These are phyloP conservation scores for Sesamia nonagrioides DNA, from an alignment of 1,140 invertebrate species.

Conservation along the genomic window DNA sequence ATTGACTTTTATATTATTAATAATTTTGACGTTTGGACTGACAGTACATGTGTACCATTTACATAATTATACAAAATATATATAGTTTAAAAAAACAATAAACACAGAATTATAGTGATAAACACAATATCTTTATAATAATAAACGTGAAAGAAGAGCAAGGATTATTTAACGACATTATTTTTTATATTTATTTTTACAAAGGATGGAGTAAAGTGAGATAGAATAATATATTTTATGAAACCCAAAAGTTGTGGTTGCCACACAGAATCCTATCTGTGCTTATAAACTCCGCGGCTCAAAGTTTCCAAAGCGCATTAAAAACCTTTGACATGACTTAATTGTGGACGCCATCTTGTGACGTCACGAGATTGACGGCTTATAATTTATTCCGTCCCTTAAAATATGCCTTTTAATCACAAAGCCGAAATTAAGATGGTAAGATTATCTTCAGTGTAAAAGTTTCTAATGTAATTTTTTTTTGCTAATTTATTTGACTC, in stretches of 20 bases:
- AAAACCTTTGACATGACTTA: constrained; percentile 43
- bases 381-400: constrained; percentile 32
- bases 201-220: background rate
- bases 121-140: too few relatives aligned
- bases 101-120: too few relatives aligned
- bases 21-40: background rate
- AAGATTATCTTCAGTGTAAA: constrained; percentile 16
- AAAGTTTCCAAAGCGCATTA: constrained; percentile 33
- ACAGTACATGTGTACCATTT: too few relatives aligned
- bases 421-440: constrained; percentile 29
- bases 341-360: constrained; percentile 27
- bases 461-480: background rate
- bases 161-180: too few relatives aligned
- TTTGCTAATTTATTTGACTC: background rate
- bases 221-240: background rate
- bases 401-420: constrained; percentile 34
- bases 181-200: too few relatives aligned
- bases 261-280: background rate
- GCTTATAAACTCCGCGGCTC: constrained; percentile 3
- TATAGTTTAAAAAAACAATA: too few relatives aligned
- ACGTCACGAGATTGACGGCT: constrained; percentile 33
- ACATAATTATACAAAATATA: too few relatives aligned
- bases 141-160: too few relatives aligned
- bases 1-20: background rate
- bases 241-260: background rate